Evolutionary conservation across 2,797 vertebrate species (phyloP).

Genomic region (Sebastes itinus): DNA sequence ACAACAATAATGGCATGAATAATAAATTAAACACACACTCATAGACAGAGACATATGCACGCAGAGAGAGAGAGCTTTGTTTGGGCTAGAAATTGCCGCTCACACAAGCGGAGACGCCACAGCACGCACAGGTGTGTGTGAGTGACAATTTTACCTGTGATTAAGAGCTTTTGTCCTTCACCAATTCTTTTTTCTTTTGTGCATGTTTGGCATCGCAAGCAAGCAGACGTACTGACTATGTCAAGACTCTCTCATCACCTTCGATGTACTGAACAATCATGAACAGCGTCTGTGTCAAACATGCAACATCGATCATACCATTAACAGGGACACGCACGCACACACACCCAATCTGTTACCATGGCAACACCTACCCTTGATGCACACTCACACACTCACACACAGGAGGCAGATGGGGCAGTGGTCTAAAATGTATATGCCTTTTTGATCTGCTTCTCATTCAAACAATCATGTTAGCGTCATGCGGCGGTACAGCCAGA

Average conservation of each 20-base stretch:
- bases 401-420: conserved; percentile 26
- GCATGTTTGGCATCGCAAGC: conserved; percentile 38
- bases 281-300: conserved; percentile 48
- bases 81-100: conserved; percentile 33
- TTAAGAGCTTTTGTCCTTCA: conserved; percentile 50
- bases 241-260: conserved; percentile 49
- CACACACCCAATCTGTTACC: conserved; percentile 54
- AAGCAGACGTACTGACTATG: conserved; percentile 16
- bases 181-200: neutral
- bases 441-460: conserved; percentile 62
- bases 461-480: conserved; percentile 64
- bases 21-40: conserved; percentile 52
- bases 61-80: conserved; percentile 39
- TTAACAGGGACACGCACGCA: conserved; percentile 43
- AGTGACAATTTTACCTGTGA: conserved; percentile 34
- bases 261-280: conserved; percentile 45
- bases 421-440: conserved; percentile 59
- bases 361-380: conserved; percentile 60
- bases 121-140: conserved; percentile 31
- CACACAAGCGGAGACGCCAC: conserved; percentile 5
- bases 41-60: neutral
- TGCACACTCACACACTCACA: neutral
- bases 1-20: conserved; percentile 57
- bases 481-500: conserved; percentile 49
- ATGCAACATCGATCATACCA: conserved; percentile 61